Percentiles rank a stretch among this genome's conserved stretches.
Evolutionary conservation across 2,888 invertebrate species (phyloP).

Genomic region (Ectemnius lituratus): DNA sequence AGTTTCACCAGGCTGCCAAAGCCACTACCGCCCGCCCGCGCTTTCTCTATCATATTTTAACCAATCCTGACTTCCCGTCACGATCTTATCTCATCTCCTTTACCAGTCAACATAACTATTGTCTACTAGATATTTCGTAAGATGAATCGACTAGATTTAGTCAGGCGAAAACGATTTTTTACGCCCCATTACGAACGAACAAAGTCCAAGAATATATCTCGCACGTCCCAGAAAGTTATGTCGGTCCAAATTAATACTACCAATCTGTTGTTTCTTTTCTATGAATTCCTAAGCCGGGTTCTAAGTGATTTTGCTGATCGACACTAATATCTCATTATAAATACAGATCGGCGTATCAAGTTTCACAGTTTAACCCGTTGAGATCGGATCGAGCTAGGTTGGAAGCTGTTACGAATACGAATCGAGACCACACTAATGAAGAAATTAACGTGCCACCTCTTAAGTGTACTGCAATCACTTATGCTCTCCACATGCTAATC

Average conservation of each 20-base stretch:
- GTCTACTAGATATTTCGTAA: neutral
- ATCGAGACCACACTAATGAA: too few species aligned
- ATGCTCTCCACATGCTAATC: too few species aligned
- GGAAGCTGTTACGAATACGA: neutral
- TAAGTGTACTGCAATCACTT: too few species aligned
- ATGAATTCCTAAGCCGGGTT: neutral
- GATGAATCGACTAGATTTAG: neutral
- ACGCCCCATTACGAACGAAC: too few species aligned
- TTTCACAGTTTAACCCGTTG: constrained; percentile 13
- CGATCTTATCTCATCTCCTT: neutral
- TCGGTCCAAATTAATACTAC: too few species aligned
- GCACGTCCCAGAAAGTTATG: too few species aligned
- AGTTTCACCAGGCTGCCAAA: constrained; percentile 36
- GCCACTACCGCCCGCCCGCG: neutral
- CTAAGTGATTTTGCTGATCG: neutral
- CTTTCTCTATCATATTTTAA: constrained; percentile 13
- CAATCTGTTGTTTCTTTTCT: too few species aligned
- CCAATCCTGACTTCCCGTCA: constrained; percentile 23
- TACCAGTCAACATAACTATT: neutral
- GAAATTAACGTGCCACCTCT: too few species aligned
- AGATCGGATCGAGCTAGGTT: neutral
- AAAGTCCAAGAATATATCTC: too few species aligned
- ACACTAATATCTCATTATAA: neutral
- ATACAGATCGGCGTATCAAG: neutral
- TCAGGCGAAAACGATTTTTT: neutral